Evolutionary conservation across 2,113 vertebrate species (phyloP).

Genomic region (Trogon surrucura): DNA sequence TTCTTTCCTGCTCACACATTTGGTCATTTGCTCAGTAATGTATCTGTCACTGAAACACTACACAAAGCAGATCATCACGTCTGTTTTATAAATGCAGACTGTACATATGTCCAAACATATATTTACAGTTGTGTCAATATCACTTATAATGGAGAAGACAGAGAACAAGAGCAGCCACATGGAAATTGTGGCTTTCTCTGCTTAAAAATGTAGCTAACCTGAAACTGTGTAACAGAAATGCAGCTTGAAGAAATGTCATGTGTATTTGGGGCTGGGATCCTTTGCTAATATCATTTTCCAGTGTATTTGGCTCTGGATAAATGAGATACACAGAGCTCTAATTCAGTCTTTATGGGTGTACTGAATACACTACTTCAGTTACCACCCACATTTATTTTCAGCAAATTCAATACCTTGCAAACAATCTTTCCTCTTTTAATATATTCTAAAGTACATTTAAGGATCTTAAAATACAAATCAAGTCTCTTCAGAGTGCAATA

Average conservation of each 20-base stretch:
- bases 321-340: neutral
- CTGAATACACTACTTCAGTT: constrained; percentile 19
- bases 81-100: neutral
- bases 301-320: constrained; percentile 10
- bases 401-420: constrained; percentile 25
- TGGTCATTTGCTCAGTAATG: neutral
- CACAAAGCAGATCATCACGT: neutral
- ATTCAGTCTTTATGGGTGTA: neutral
- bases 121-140: neutral
- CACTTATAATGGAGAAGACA: neutral
- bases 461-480: constrained; percentile 37
- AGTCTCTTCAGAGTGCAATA: neutral
- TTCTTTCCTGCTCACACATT: neutral
- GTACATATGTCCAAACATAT: neutral
- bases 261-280: neutral
- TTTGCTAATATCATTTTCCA: neutral
- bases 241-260: neutral
- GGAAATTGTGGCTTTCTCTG: neutral
- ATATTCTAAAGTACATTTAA: constrained; percentile 4
- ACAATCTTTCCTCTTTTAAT: constrained; percentile 17
- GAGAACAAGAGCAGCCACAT: neutral
- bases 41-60: neutral
- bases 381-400: constrained; percentile 1
- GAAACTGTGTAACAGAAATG: neutral
- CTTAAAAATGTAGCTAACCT: neutral